Evolutionary conservation across 1,140 invertebrate genomes (phyloP).

Genomic region (Drosophila mauritiana): DNA sequence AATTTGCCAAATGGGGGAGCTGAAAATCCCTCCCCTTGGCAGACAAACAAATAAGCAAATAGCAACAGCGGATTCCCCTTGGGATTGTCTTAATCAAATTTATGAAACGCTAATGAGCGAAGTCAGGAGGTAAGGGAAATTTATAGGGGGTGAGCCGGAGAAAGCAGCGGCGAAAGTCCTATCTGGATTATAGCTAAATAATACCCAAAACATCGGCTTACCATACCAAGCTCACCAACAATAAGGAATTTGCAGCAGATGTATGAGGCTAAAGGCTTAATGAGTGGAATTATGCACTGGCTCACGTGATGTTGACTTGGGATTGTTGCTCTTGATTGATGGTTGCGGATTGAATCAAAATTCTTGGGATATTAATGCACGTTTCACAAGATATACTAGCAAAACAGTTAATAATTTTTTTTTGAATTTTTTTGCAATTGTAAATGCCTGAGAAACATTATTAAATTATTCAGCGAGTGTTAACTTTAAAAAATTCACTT

Average conservation of each 20-base stretch:
- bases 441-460: background rate
- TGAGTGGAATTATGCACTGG: slow-evolving; percentile 3
- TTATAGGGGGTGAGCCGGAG: background rate
- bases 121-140: slow-evolving; percentile 36
- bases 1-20: slow-evolving; percentile 73
- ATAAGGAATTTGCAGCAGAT: slow-evolving; percentile 37
- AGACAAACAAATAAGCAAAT: slow-evolving; percentile 54
- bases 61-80: slow-evolving; percentile 56
- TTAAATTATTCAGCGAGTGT: too few species aligned
- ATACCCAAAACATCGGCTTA: slow-evolving; percentile 74
- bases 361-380: too few species aligned
- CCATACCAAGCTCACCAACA: slow-evolving; percentile 20
- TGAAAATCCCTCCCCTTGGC: slow-evolving; percentile 15
- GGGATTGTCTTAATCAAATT: slow-evolving; percentile 82
- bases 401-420: background rate
- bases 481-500: background rate
- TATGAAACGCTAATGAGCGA: slow-evolving; percentile 80
- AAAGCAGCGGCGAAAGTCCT: slow-evolving; percentile 6
- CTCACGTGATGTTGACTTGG: slow-evolving; percentile 16
- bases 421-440: background rate
- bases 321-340: slow-evolving; percentile 5
- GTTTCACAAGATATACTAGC: too few species aligned
- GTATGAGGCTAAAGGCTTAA: slow-evolving; percentile 29
- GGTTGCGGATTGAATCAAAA: background rate
- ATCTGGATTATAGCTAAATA: slow-evolving; percentile 69